These are phyloP conservation scores for Pogonus chalceus DNA, from an alignment of 1,140 invertebrate species.

Conservation along the genomic window DNA sequence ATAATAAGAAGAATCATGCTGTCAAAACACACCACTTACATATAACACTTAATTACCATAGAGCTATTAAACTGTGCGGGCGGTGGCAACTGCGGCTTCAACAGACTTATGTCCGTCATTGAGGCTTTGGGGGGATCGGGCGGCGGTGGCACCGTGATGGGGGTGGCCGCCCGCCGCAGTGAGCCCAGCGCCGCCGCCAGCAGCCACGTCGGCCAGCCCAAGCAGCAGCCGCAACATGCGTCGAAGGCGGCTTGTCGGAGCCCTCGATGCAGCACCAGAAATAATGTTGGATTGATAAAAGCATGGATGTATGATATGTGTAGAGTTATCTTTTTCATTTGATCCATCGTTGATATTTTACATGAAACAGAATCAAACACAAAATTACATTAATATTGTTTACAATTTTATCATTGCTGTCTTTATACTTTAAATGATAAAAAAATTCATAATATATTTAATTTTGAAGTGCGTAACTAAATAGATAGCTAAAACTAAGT, in stretches of 20 bases:
- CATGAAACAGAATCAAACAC: no score
- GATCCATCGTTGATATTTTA: no score
- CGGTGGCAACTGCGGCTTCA: constrained; percentile 40
- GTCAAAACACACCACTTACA: constrained; percentile 47
- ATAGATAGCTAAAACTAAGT: no score
- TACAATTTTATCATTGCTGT: no score
- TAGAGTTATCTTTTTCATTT: constrained; percentile 76
- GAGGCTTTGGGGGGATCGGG: constrained; percentile 35
- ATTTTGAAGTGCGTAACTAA: no score
- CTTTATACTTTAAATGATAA: no score
- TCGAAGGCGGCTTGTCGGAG: constrained; percentile 58
- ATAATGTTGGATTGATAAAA: constrained; percentile 73
- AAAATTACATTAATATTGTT: no score
- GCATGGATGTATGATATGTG: constrained; percentile 82
- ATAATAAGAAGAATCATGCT: constrained; percentile 25
- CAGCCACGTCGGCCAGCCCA: constrained; percentile 39
- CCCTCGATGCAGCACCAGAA: constrained; percentile 66
- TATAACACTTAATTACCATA: constrained; percentile 60
- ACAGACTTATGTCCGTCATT: constrained; percentile 38
- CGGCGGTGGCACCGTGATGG: constrained; percentile 29
- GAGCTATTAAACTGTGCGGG: constrained; percentile 46
- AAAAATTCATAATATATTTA: no score
- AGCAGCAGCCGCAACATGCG: constrained; percentile 61
- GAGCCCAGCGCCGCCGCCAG: constrained; percentile 12
- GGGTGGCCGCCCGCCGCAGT: not conserved